These are phyloP conservation scores for Trachurus trachurus DNA, from an alignment of 2,797 vertebrate species.

Conservation along the genomic window DNA sequence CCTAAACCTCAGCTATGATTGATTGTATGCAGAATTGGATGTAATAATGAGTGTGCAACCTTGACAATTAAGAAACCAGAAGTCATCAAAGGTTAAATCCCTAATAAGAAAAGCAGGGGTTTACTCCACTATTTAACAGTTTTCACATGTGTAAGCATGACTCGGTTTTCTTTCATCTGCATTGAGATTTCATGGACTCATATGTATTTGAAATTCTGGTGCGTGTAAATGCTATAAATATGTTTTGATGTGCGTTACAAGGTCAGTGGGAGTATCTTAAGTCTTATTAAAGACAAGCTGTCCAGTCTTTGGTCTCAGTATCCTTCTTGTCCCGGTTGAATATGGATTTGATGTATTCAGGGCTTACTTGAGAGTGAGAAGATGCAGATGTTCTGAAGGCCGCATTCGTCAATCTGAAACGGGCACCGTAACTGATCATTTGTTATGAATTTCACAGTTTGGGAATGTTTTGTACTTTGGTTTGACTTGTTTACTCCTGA, in stretches of 20 bases:
- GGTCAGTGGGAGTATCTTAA: constrained; percentile 65
- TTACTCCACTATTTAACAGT: constrained; percentile 45
- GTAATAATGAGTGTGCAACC: constrained; percentile 46
- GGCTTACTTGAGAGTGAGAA: background rate
- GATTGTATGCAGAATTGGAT: constrained; percentile 70
- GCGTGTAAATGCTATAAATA: constrained; percentile 77
- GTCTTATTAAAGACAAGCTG: constrained; percentile 82
- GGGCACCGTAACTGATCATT: constrained; percentile 18
- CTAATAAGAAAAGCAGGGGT: constrained; percentile 22
- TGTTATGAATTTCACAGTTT: constrained; percentile 39
- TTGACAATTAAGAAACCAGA: constrained; percentile 26
- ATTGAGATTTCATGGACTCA: constrained; percentile 54
- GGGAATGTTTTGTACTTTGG: constrained; percentile 9
- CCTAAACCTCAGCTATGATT: constrained; percentile 46
- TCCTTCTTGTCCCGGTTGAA: constrained; percentile 23
- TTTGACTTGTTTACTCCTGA: constrained; percentile 33
- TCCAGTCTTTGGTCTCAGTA: constrained; percentile 59
- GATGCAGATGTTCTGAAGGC: constrained; percentile 27
- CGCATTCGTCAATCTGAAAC: constrained; percentile 28
- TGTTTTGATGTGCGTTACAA: constrained; percentile 77
- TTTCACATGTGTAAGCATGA: constrained; percentile 64
- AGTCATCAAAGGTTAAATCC: constrained; percentile 36
- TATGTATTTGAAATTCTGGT: constrained; percentile 68
- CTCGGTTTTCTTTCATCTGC: constrained; percentile 54
- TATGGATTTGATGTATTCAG: background rate